Percentiles rank a stretch among this genome's conserved stretches.
Evolutionary conservation across 1,140 invertebrate genomes (phyloP).

Genomic region (Lamellibrachia luymesi): DNA sequence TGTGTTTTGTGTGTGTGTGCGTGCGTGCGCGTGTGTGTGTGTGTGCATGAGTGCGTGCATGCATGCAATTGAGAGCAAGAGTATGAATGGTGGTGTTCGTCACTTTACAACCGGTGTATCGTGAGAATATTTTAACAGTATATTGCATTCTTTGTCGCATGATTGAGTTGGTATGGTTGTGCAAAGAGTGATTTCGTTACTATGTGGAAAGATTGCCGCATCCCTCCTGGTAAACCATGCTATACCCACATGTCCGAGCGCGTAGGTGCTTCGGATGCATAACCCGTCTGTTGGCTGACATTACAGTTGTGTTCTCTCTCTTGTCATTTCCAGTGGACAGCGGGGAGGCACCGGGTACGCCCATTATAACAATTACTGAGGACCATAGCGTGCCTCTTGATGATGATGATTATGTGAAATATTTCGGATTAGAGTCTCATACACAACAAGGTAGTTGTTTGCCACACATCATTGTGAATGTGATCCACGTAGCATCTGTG

Average conservation of each 20-base stretch:
- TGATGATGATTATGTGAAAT: slow-evolving; percentile 44
- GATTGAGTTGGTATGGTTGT: neutral
- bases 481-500: neutral
- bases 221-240: neutral
- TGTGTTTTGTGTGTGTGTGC: neutral
- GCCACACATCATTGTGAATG: neutral
- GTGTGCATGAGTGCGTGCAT: neutral
- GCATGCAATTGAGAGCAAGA: neutral
- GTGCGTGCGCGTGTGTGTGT: neutral
- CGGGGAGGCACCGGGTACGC: slow-evolving; percentile 19
- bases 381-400: slow-evolving; percentile 42
- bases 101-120: neutral
- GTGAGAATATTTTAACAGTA: neutral
- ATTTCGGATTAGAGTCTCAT: slow-evolving; percentile 36
- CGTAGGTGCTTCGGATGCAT: neutral
- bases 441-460: neutral
- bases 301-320: slow-evolving; percentile 10
- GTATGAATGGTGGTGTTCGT: neutral
- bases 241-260: neutral
- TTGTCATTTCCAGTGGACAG: neutral
- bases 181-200: neutral
- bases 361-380: slow-evolving; percentile 45
- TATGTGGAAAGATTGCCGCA: neutral
- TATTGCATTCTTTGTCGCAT: neutral
- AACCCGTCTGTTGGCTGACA: neutral